Evolutionary conservation across 1,140 invertebrate genomes (phyloP).

Genomic region (Agraylea sexmaculata): DNA sequence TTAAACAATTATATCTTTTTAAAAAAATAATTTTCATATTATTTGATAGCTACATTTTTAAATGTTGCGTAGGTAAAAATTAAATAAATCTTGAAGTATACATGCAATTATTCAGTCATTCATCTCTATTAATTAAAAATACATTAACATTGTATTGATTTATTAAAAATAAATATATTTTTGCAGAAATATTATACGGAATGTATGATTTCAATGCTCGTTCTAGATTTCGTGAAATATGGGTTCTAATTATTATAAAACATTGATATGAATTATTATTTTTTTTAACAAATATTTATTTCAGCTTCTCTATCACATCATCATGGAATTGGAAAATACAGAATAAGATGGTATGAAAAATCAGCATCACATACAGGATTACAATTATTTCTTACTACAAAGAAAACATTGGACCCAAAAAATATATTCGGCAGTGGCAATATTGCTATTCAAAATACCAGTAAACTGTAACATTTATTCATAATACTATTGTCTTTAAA

Average conservation of each 20-base stretch:
- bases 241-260: background rate
- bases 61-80: no score
- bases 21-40: no score
- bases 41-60: no score
- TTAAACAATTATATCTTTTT: no score
- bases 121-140: background rate
- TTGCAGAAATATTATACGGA: background rate
- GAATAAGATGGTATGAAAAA: slow-evolving; percentile 70
- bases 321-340: slow-evolving; percentile 90
- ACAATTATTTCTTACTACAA: slow-evolving; percentile 65
- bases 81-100: no score
- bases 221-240: background rate
- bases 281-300: slow-evolving; percentile 9
- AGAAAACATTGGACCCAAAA: slow-evolving; percentile 78
- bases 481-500: no score
- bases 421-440: slow-evolving; percentile 71
- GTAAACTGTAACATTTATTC: no score
- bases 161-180: background rate
- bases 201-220: background rate
- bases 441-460: no score
- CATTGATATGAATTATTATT: background rate
- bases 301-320: slow-evolving; percentile 92
- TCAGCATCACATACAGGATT: slow-evolving; percentile 69
- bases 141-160: background rate
- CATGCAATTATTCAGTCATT: no score